Evolutionary conservation across 1,140 invertebrate genomes (phyloP).

Genomic region (Callitettix versicolor): DNA sequence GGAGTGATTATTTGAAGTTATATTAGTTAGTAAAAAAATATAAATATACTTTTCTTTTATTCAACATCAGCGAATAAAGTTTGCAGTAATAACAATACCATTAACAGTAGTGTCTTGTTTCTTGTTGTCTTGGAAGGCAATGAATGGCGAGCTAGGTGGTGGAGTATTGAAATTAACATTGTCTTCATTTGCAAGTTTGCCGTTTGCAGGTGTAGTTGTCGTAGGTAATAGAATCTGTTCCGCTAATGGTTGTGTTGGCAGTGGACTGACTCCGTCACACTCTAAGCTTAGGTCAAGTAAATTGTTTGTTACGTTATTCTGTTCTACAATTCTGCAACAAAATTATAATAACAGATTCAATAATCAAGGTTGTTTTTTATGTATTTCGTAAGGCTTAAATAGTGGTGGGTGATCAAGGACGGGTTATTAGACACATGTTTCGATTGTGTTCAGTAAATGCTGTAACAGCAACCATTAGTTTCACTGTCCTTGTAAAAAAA

Average conservation of each 20-base stretch:
- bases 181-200: constrained; percentile 12
- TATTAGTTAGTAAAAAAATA: too few species aligned
- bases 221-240: constrained; percentile 11
- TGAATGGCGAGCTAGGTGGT: constrained; percentile 12
- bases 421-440: too few species aligned
- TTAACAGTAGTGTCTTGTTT: constrained; percentile 20
- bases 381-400: too few species aligned
- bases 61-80: too few species aligned
- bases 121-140: constrained; percentile 20
- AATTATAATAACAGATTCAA: not conserved
- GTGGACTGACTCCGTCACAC: not conserved
- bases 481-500: too few species aligned
- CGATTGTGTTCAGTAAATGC: too few species aligned
- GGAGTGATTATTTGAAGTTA: too few species aligned
- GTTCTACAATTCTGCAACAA: constrained; percentile 7
- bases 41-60: too few species aligned
- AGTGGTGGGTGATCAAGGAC: too few species aligned
- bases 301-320: constrained; percentile 23
- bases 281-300: constrained; percentile 20
- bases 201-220: not conserved
- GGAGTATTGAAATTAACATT: constrained; percentile 20
- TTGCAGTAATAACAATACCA: constrained; percentile 4
- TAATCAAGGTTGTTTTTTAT: not conserved
- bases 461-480: too few species aligned
- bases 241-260: constrained; percentile 11